A percentile compares a stretch with the other conserved stretches of the same genome.
Evolutionary conservation across 2,113 vertebrate species (phyloP).

Genomic region (Sinocyclocheilus anophthalmus): DNA sequence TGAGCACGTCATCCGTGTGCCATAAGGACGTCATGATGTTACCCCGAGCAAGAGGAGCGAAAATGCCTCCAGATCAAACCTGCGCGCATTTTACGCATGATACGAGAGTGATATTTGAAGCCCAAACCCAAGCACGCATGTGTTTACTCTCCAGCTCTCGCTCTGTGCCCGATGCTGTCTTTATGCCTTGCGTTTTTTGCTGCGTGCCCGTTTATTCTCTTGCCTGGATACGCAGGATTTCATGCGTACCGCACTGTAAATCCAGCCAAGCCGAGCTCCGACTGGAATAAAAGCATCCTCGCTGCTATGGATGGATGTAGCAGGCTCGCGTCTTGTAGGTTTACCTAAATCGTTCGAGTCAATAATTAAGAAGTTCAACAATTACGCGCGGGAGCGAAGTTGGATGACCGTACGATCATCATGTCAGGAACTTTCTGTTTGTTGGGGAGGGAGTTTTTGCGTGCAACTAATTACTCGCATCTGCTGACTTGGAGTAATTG

Average conservation of each 20-base stretch:
- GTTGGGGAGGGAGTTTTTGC: neutral
- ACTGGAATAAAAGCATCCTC: slow-evolving; percentile 34
- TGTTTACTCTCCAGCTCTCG: slow-evolving; percentile 20
- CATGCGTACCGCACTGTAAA: slow-evolving; percentile 41
- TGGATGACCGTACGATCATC: neutral
- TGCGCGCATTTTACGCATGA: neutral
- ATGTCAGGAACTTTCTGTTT: slow-evolving; percentile 15
- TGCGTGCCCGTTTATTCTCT: slow-evolving; percentile 46
- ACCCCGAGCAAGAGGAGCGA: neutral
- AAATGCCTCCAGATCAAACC: neutral
- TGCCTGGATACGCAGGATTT: slow-evolving; percentile 44
- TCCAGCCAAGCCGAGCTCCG: slow-evolving; percentile 4
- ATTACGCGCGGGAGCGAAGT: slow-evolving; percentile 25
- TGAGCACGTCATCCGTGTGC: slow-evolving; percentile 26
- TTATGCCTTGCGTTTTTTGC: slow-evolving; percentile 41
- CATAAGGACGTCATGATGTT: slow-evolving; percentile 30
- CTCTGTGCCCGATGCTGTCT: slow-evolving; percentile 19
- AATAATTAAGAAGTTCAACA: slow-evolving; percentile 1
- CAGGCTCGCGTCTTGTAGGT: neutral
- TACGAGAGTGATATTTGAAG: neutral
- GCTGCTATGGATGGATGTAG: slow-evolving; percentile 29
- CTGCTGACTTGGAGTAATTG: slow-evolving; percentile 20
- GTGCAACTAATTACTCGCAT: slow-evolving; percentile 7
- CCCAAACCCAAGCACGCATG: neutral
- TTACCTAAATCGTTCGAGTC: neutral